These are phyloP conservation scores for Watsonalla cultraria DNA, from an alignment of 2,888 invertebrate genomes.

Conservation along the genomic window DNA sequence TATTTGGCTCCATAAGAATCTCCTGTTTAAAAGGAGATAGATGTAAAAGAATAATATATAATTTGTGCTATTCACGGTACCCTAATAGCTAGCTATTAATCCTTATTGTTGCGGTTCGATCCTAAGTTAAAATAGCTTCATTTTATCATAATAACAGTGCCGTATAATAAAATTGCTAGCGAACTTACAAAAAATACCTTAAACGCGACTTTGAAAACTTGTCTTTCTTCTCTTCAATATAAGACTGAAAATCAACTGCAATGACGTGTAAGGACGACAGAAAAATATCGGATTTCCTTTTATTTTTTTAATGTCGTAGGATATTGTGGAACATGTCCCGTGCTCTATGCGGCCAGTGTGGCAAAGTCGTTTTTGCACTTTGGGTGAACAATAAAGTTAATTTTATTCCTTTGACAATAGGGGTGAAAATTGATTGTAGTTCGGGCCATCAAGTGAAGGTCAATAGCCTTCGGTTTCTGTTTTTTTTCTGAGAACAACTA, in stretches of 20 bases:
- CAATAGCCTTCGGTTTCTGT: not conserved
- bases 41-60: constrained; percentile 2
- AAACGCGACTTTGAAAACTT: constrained; percentile 8
- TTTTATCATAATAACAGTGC: constrained; percentile 43
- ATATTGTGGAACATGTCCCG: constrained; percentile 52
- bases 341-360: constrained; percentile 51
- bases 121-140: constrained; percentile 50
- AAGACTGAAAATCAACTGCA: constrained; percentile 24
- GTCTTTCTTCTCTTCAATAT: constrained; percentile 10
- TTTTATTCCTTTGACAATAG: not conserved
- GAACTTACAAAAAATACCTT: constrained; percentile 23
- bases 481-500: not conserved
- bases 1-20: no score
- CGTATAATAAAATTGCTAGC: constrained; percentile 59
- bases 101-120: constrained; percentile 46
- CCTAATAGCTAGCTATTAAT: constrained; percentile 11
- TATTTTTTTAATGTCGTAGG: constrained; percentile 42
- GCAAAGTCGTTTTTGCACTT: constrained; percentile 25
- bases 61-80: constrained; percentile 24
- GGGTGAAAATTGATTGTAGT: not conserved
- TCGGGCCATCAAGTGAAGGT: not conserved
- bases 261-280: constrained; percentile 40
- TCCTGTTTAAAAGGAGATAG: no score
- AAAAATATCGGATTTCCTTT: constrained; percentile 36
- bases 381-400: not conserved